Evolutionary conservation across 64 coral and sea anemone genomes (phyloP).

Genomic region (Montipora sp.): DNA sequence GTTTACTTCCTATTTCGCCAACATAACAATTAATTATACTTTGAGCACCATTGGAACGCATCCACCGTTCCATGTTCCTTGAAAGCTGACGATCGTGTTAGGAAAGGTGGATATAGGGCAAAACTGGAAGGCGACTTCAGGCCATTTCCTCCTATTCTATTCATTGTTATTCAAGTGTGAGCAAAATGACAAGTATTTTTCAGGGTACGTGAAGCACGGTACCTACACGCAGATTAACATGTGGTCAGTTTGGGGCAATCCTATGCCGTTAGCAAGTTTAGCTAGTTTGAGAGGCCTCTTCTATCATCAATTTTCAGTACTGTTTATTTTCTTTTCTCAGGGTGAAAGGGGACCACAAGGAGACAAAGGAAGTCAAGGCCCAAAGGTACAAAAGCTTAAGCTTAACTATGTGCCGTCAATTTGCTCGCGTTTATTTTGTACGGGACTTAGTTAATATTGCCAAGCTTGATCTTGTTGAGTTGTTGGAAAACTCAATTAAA

Average conservation of each 20-base stretch:
- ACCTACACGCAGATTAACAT: too few species aligned
- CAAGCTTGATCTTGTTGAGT: background rate
- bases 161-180: background rate
- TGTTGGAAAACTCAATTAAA: background rate
- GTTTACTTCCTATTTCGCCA: background rate
- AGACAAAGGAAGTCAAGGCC: constrained; percentile 28
- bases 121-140: background rate
- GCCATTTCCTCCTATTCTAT: background rate
- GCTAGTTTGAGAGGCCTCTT: background rate
- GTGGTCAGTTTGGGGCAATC: too few species aligned
- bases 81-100: too few species aligned
- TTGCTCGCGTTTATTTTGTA: background rate
- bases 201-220: background rate
- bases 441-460: background rate
- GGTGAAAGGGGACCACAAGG: constrained; percentile 22
- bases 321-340: background rate
- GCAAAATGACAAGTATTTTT: background rate
- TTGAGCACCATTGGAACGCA: too few species aligned
- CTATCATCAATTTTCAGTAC: background rate
- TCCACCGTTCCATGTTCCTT: too few species aligned
- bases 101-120: too few species aligned
- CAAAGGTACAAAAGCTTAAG: background rate
- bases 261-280: background rate
- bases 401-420: background rate
- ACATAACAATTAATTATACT: background rate